These are phyloP conservation scores for Sparidentex hasta DNA, from an alignment of 2,797 vertebrate species.

Conservation along the genomic window DNA sequence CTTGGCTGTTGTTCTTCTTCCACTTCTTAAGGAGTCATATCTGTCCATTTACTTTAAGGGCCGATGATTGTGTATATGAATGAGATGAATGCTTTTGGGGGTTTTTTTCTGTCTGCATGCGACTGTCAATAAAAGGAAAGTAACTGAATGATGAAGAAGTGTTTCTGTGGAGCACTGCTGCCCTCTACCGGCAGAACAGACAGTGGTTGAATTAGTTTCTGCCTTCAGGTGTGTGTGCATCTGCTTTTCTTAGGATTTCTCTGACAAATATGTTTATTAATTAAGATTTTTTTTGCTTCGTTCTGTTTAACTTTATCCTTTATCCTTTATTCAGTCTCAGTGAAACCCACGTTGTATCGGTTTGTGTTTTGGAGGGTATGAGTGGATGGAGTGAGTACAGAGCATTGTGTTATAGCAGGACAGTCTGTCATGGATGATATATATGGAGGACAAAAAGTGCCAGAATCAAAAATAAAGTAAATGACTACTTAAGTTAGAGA, in stretches of 20 bases:
- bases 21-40: neutral
- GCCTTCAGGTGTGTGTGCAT: neutral
- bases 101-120: neutral
- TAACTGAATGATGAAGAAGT: neutral
- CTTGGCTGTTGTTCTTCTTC: neutral
- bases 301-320: neutral
- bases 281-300: neutral
- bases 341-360: neutral
- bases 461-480: too few relatives aligned
- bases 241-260: neutral
- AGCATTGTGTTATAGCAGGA: neutral
- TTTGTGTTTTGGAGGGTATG: too few relatives aligned
- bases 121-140: constrained; percentile 4
- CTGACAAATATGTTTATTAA: neutral
- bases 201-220: neutral
- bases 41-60: neutral
- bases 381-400: neutral
- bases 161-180: constrained; percentile 42
- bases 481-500: too few relatives aligned
- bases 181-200: constrained; percentile 59
- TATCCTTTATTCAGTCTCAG: neutral
- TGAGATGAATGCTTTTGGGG: neutral
- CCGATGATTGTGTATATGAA: neutral
- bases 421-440: too few relatives aligned
- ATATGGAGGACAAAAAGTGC: too few relatives aligned